A percentile compares a stretch with the other conserved stretches of the same genome.
These are phyloP conservation scores for Pycnonotus jocosus DNA, from an alignment of 2,113 vertebrate genomes.

Conservation along the genomic window DNA sequence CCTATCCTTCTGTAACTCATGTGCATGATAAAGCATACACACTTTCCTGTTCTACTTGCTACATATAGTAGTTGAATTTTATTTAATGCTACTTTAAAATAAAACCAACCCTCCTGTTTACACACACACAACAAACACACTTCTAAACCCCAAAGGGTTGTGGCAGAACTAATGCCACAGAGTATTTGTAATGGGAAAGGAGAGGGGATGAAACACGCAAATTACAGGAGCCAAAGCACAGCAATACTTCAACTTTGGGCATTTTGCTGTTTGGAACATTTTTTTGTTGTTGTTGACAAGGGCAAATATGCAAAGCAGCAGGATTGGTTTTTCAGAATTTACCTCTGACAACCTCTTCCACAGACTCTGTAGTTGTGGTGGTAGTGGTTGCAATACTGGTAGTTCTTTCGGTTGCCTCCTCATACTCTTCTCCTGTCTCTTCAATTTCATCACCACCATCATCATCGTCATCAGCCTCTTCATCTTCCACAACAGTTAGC, in stretches of 20 bases:
- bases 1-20: not conserved
- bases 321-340: constrained; percentile 36
- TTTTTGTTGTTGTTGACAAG: not conserved
- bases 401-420: constrained; percentile 84
- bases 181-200: not conserved
- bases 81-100: not conserved
- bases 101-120: not conserved
- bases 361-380: constrained; percentile 93
- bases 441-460: constrained; percentile 79
- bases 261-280: constrained; percentile 68
- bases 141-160: not conserved
- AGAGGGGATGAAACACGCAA: not conserved
- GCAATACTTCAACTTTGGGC: not conserved
- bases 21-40: not conserved
- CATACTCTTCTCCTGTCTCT: constrained; percentile 76
- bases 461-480: constrained; percentile 68
- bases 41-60: not conserved
- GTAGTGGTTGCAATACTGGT: constrained; percentile 96
- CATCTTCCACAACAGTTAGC: constrained; percentile 76
- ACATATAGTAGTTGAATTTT: not conserved
- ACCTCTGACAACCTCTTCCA: constrained; percentile 98
- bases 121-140: not conserved
- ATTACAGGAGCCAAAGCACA: not conserved
- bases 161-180: not conserved
- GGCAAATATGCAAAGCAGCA: not conserved